Percentiles rank a stretch among this genome's conserved stretches.
phyloP scores from a whole-genome alignment of 2,888 invertebrate genomes.

The Ormyrus thymus region DNA sequence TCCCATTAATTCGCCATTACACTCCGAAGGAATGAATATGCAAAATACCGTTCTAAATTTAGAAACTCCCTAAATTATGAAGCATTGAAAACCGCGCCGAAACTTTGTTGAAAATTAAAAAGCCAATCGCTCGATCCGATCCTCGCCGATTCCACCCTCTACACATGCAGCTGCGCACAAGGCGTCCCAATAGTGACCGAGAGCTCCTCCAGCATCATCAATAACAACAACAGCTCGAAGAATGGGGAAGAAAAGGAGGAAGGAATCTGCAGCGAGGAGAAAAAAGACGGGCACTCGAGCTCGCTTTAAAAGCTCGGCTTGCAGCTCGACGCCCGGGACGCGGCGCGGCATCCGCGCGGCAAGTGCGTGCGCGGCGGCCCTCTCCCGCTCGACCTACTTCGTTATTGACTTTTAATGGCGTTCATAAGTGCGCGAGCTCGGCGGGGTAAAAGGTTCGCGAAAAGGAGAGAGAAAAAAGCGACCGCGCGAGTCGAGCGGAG shows the following conservation, averaged over 20 bases:
- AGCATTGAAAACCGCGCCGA: no score
- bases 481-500: not conserved
- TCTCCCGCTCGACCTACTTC: slow-evolving; percentile 47
- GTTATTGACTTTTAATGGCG: slow-evolving; percentile 56
- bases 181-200: not conserved
- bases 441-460: not conserved
- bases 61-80: no score
- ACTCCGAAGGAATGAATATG: no score
- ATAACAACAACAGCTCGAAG: no score
- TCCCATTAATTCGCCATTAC: no score
- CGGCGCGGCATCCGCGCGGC: not conserved
- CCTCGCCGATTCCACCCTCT: no score
- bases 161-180: no score
- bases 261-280: not conserved
- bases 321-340: not conserved
- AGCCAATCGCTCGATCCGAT: no score
- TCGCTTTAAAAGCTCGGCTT: not conserved
- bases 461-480: not conserved
- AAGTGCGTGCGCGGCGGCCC: slow-evolving; percentile 20
- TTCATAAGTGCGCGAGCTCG: not conserved
- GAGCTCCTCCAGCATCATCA: not conserved
- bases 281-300: not conserved
- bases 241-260: not conserved
- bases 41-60: no score
- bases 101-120: no score